Base-by-base conservation (phyloP, 2,888 invertebrate genomes). In the Nomada goodeniana region DNA sequence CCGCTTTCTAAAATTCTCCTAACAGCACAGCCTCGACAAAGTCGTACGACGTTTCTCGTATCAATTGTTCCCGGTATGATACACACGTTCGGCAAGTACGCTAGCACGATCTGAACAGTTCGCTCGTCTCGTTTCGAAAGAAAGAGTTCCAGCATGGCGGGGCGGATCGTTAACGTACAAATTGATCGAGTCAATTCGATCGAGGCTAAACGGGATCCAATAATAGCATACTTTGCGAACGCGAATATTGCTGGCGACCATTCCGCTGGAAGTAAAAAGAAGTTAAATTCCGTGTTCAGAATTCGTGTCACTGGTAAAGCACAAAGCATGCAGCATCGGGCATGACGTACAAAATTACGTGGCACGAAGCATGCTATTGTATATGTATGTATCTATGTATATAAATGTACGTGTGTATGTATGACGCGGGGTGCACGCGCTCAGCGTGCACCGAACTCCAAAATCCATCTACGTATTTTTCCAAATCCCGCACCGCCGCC, bases 261-360 rank as follows among this genome's bases (percentile, higher is more conserved):
- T 61, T 47, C 52, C 68, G 52, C 13, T 67, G 52, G 36, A 50
- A 73, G 44, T 60, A 67, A 67, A 75, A 72, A 65, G 76, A 72
- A 82, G 67, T 76, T 82, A 72, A 76, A 63, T 76, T 74, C 75
- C 69, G 72, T 76, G 76, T 80, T 78, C 81, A 81, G 75, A 86
- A 86, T 81, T 83, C 71, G 83, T 81, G 80, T 84, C 80, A 84
- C 82, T 74, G 69, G 77, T 68, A 50, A 84, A 78, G 80, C 80
- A 82, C 75, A 68, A 76, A 80, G 82, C 84, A 85, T 78, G 85
- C 71, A 55, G 85, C 86, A 86, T 77, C 85, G 57, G 47, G 88
- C 71, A 88, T 80, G 80, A 73, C 76, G 88, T 84, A 88, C 67
- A 75, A 73, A 80, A 77, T 83, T 85, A 83, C 79, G 73, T 74